phyloP scores from a whole-genome alignment of 2,797 vertebrate genomes.

The Microhierax caerulescens region DNA sequence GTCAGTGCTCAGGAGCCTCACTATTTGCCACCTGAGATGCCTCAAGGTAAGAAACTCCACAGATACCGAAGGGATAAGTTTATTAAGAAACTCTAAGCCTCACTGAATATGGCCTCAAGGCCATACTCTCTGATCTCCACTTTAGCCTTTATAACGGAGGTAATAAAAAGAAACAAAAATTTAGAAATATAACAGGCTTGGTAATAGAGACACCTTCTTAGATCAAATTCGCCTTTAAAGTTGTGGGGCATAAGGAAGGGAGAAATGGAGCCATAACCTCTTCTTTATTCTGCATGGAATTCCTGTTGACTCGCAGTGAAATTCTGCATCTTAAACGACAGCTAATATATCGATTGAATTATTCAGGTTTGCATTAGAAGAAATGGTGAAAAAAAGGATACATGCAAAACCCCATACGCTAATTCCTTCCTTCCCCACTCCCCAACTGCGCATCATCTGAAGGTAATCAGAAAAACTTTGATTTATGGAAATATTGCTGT shows the following conservation, averaged over 20 bases:
- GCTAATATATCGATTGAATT: conserved; percentile 3
- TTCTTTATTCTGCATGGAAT: not conserved
- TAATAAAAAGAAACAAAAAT: not conserved
- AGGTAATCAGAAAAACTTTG: conserved; percentile 78
- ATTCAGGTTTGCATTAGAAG: conserved; percentile 17
- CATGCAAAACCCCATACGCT: not conserved
- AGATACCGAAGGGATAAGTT: not conserved
- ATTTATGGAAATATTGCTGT: conserved; percentile 81
- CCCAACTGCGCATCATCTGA: conserved; percentile 3
- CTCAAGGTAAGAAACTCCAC: conserved; percentile 84
- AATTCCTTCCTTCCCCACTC: not conserved
- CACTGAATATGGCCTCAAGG: not conserved
- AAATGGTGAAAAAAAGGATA: not conserved
- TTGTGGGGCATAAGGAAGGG: not conserved
- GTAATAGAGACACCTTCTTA: not conserved
- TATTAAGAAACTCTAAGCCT: not conserved
- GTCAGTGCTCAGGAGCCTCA: conserved; percentile 92
- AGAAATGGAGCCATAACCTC: not conserved
- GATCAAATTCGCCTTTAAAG: not conserved
- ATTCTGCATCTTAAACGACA: not conserved
- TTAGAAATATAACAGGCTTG: not conserved
- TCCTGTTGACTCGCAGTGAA: not conserved
- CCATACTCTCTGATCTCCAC: not conserved
- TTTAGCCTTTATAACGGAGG: not conserved
- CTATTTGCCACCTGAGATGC: conserved; percentile 90